Percentiles rank a stretch among this genome's conserved stretches.
Evolutionary conservation across 2,888 invertebrate species (phyloP).

Genomic region (Meta bourneti): DNA sequence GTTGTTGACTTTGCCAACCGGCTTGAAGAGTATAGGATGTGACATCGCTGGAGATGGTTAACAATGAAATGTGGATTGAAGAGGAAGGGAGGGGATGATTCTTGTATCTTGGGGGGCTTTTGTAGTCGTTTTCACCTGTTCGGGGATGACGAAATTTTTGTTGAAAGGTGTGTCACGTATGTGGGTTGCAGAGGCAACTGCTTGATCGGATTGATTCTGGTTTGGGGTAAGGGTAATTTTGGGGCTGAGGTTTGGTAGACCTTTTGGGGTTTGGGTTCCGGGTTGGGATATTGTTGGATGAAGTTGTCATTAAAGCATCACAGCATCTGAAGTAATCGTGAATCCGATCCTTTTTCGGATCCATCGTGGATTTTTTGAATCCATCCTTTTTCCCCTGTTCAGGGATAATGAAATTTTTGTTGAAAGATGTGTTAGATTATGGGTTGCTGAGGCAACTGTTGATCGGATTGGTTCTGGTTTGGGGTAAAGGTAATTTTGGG

Average conservation of each 20-base stretch:
- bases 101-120: slow-evolving; percentile 2
- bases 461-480: slow-evolving; percentile 20
- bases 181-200: slow-evolving; percentile 13
- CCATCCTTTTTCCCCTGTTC: slow-evolving; percentile 54
- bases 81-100: background rate
- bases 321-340: too few species aligned
- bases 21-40: background rate
- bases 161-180: slow-evolving; percentile 56
- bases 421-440: slow-evolving; percentile 49
- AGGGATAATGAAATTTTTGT: background rate
- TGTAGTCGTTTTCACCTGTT: slow-evolving; percentile 43
- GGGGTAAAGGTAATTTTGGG: slow-evolving; percentile 35
- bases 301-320: background rate
- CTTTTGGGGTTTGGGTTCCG: background rate
- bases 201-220: slow-evolving; percentile 19
- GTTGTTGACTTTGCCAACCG: slow-evolving; percentile 10
- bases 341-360: too few species aligned
- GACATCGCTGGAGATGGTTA: slow-evolving; percentile 8
- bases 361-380: too few species aligned
- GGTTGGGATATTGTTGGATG: background rate
- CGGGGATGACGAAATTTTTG: background rate
- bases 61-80: slow-evolving; percentile 27
- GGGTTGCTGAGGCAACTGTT: slow-evolving; percentile 27
- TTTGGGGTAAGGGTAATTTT: slow-evolving; percentile 36
- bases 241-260: background rate